These are phyloP conservation scores for Drosophila pseudoobscura DNA, from an alignment of 1,140 invertebrate genomes.

Conservation along the genomic window DNA sequence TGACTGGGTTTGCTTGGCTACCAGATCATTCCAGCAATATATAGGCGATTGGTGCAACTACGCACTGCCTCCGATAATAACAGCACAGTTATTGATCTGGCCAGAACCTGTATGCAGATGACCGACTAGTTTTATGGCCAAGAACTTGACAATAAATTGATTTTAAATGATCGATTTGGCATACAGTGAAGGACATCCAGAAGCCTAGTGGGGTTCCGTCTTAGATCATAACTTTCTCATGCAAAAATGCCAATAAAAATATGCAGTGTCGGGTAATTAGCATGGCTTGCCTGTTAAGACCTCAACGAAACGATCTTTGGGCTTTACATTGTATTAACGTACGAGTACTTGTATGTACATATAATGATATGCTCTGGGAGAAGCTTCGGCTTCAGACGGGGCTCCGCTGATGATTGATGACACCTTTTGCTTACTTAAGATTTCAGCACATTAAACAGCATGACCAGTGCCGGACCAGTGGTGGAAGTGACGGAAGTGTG, in stretches of 20 bases:
- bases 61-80: constrained; percentile 16
- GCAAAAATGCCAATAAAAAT: constrained; percentile 7
- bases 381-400: neutral
- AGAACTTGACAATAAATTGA: constrained; percentile 35
- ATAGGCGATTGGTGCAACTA: constrained; percentile 29
- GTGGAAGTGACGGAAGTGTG: constrained; percentile 40
- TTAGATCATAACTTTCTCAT: constrained; percentile 28
- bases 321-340: neutral
- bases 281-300: neutral
- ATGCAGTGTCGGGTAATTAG: neutral
- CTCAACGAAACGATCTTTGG: neutral
- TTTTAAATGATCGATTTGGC: constrained; percentile 11
- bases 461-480: constrained; percentile 17
- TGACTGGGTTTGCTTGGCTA: constrained; percentile 16
- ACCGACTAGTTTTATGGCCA: constrained; percentile 15
- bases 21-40: constrained; percentile 5
- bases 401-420: constrained; percentile 25
- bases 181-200: constrained; percentile 9
- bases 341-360: too few relatives aligned
- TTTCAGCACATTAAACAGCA: constrained; percentile 52
- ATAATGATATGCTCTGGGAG: constrained; percentile 20
- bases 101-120: constrained; percentile 13
- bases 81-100: constrained; percentile 22
- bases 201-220: neutral
- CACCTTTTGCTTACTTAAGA: constrained; percentile 42